A percentile compares a stretch with the other conserved stretches of the same genome.
phyloP scores from a whole-genome alignment of 2,797 vertebrate genomes.

The Varecia variegata region DNA sequence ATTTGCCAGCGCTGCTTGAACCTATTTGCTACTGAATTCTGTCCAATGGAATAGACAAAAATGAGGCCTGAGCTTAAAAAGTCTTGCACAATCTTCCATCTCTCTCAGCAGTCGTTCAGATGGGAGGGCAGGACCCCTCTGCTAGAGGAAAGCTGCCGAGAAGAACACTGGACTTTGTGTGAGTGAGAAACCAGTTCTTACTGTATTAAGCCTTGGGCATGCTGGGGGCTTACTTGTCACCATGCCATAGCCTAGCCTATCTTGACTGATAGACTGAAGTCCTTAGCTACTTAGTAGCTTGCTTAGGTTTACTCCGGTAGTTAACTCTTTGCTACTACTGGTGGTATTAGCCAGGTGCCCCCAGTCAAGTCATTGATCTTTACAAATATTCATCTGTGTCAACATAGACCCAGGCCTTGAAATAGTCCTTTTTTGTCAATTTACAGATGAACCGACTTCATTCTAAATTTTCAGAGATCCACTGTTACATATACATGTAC shows the following conservation, averaged over 20 bases:
- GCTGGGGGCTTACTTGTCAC: background rate
- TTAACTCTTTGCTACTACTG: background rate
- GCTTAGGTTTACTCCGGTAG: background rate
- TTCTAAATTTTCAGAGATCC: background rate
- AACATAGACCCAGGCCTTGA: background rate
- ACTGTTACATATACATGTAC: background rate
- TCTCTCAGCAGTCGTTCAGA: background rate
- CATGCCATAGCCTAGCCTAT: background rate
- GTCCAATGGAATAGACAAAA: background rate
- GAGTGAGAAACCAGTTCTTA: background rate
- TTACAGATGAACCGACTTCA: background rate
- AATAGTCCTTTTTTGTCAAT: background rate
- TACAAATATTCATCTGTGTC: slow-evolving; percentile 13
- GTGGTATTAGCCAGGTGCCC: background rate
- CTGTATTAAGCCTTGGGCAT: background rate
- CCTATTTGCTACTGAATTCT: background rate
- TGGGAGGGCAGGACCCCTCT: background rate
- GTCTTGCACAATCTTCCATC: background rate
- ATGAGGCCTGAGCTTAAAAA: background rate
- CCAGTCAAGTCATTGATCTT: background rate
- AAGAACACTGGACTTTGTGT: background rate
- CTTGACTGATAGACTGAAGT: background rate
- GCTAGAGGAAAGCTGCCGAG: background rate
- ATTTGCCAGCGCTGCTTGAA: background rate
- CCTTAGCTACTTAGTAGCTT: background rate